These are phyloP conservation scores for Neocrepidodera transversa DNA, from an alignment of 2,888 invertebrate species.

Conservation along the genomic window DNA sequence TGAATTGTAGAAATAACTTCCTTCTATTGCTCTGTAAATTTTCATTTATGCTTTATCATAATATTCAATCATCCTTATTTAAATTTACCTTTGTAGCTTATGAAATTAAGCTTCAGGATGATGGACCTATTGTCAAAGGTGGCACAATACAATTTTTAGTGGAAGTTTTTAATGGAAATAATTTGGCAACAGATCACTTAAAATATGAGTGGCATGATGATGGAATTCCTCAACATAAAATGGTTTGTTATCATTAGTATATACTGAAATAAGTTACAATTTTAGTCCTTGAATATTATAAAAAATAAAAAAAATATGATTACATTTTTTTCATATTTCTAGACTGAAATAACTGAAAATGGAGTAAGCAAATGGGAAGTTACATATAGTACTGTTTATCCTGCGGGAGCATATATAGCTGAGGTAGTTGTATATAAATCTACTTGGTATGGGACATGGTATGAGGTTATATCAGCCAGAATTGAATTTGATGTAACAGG, in stretches of 20 bases:
- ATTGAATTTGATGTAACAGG: conserved; percentile 62
- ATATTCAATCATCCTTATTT: too few relatives aligned
- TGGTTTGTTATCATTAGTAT: conserved; percentile 56
- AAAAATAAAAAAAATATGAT: not conserved
- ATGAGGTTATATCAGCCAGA: conserved; percentile 56
- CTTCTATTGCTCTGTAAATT: not conserved
- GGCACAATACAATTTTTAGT: conserved; percentile 75
- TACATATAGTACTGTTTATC: conserved; percentile 65
- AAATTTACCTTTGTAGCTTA: conserved; percentile 3
- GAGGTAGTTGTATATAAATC: conserved; percentile 63
- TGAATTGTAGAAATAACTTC: not conserved
- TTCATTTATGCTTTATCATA: too few relatives aligned
- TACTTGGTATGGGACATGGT: conserved; percentile 55
- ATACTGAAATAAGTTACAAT: not conserved
- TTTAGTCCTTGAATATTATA: not conserved
- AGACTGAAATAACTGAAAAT: conserved; percentile 61
- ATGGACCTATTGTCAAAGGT: conserved; percentile 76
- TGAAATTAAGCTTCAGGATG: conserved; percentile 52
- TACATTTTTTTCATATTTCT: conserved; percentile 31
- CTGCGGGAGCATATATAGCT: conserved; percentile 68
- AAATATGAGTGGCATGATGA: conserved; percentile 69
- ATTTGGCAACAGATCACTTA: conserved; percentile 54
- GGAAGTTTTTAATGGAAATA: conserved; percentile 61
- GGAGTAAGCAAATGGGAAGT: conserved; percentile 70
- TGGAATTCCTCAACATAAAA: conserved; percentile 63